Evolutionary conservation across 2,113 vertebrate species (phyloP).

Genomic region (Syngnathus scovelli): DNA sequence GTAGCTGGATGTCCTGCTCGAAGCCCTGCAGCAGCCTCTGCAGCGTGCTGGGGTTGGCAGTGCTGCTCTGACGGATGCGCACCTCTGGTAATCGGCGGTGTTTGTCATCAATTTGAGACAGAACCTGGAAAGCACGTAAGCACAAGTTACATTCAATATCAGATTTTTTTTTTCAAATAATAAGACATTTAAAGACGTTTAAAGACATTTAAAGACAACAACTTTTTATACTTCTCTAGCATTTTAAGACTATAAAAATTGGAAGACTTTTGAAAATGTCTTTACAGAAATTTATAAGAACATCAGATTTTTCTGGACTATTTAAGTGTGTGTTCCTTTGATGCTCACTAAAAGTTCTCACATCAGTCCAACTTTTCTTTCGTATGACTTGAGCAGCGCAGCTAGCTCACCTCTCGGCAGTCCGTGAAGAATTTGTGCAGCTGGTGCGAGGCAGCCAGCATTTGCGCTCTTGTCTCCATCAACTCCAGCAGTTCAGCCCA

Average conservation of each 20-base stretch:
- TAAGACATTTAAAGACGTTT: too few species aligned
- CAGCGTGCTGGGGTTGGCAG: slow-evolving; percentile 77
- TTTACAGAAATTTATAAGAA: too few species aligned
- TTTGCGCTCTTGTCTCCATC: slow-evolving; percentile 89
- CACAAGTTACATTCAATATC: too few species aligned
- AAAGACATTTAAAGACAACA: too few species aligned
- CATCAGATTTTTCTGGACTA: too few species aligned
- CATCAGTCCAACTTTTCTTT: background rate
- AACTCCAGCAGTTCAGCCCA: slow-evolving; percentile 94
- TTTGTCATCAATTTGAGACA: slow-evolving; percentile 87
- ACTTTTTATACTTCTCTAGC: too few species aligned
- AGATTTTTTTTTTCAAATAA: background rate
- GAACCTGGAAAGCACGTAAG: slow-evolving; percentile 53
- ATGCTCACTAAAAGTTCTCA: too few species aligned
- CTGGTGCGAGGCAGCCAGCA: slow-evolving; percentile 87
- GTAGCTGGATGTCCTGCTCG: slow-evolving; percentile 88
- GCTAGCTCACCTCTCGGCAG: slow-evolving; percentile 73
- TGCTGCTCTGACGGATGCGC: slow-evolving; percentile 69
- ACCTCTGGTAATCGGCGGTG: slow-evolving; percentile 80
- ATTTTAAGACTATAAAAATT: too few species aligned
- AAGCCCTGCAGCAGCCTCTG: slow-evolving; percentile 84
- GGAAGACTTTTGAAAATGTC: too few species aligned
- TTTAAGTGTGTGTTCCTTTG: too few species aligned
- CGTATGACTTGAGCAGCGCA: background rate
- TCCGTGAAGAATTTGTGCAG: slow-evolving; percentile 94